Conservation (phyloP, 1,140 invertebrate genomes). For the Anoplolepis gracilipes region DNA sequence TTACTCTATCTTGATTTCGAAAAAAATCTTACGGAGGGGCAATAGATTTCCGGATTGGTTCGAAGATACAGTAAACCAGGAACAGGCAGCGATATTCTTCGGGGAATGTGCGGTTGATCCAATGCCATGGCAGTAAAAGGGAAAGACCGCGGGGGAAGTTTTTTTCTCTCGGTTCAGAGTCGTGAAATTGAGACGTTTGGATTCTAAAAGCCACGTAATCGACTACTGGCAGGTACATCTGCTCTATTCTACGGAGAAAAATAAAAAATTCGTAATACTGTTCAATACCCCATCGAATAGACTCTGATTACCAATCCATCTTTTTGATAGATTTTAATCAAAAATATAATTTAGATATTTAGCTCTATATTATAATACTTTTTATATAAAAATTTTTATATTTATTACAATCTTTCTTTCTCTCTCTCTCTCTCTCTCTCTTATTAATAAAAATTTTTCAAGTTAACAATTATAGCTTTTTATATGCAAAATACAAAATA, state of each 20-base stretch:
- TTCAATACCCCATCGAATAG: constrained; percentile 7
- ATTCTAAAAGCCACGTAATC: constrained; percentile 83
- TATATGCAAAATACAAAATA: background rate
- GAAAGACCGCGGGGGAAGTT: constrained; percentile 72
- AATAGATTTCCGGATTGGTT: constrained; percentile 47
- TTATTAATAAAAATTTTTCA: background rate
- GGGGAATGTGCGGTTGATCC: constrained; percentile 64
- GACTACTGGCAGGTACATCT: constrained; percentile 84
- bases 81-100: constrained; percentile 61
- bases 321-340: background rate
- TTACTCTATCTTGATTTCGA: constrained; percentile 68
- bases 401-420: background rate
- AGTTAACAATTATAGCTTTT: background rate
- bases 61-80: background rate
- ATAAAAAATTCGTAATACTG: constrained; percentile 12
- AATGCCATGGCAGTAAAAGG: constrained; percentile 71
- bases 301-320: background rate
- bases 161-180: constrained; percentile 75
- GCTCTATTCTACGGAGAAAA: constrained; percentile 57
- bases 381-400: background rate
- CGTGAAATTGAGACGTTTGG: constrained; percentile 85
- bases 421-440: background rate
- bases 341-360: background rate
- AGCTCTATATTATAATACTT: background rate
- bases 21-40: constrained; percentile 65